Percentiles rank a stretch among this genome's conserved stretches.
Conservation (phyloP, 2,113 vertebrate species). For the Eclectus roratus region DNA sequence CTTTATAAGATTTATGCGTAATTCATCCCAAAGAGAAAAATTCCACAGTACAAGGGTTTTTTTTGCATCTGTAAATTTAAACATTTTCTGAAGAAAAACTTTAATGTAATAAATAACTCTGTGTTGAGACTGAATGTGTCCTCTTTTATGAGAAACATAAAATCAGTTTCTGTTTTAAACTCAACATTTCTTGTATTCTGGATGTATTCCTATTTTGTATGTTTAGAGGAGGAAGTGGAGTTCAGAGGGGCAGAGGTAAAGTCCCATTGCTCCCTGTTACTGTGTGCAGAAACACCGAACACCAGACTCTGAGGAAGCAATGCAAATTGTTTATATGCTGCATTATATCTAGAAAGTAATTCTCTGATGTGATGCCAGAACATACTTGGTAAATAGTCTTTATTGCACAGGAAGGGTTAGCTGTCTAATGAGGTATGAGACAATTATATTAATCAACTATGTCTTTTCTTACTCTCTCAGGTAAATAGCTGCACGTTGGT, state of each 20-base stretch:
- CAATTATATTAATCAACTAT: slow-evolving; percentile 37
- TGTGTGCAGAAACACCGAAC: not conserved
- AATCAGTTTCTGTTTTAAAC: not conserved
- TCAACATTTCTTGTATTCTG: not conserved
- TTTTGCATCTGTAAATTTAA: not conserved
- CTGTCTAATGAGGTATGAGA: slow-evolving; percentile 36
- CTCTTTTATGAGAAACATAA: not conserved
- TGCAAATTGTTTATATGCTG: not conserved
- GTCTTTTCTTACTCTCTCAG: not conserved
- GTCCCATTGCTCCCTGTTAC: not conserved
- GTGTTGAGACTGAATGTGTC: not conserved
- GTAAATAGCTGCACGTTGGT: not conserved
- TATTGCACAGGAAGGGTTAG: slow-evolving; percentile 26
- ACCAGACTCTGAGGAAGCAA: not conserved
- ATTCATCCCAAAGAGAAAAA: not conserved
- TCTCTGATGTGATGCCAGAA: not conserved
- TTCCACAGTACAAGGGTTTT: not conserved
- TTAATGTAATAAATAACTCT: not conserved
- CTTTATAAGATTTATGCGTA: not conserved
- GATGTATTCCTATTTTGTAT: not conserved
- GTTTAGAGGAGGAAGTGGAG: not conserved
- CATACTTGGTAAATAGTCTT: not conserved
- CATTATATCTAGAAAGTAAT: slow-evolving; percentile 24
- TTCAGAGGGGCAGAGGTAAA: not conserved
- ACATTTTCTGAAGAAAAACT: not conserved